These are phyloP conservation scores for Philopotamus ludificatus DNA, from an alignment of 1,140 invertebrate genomes.

Conservation along the genomic window DNA sequence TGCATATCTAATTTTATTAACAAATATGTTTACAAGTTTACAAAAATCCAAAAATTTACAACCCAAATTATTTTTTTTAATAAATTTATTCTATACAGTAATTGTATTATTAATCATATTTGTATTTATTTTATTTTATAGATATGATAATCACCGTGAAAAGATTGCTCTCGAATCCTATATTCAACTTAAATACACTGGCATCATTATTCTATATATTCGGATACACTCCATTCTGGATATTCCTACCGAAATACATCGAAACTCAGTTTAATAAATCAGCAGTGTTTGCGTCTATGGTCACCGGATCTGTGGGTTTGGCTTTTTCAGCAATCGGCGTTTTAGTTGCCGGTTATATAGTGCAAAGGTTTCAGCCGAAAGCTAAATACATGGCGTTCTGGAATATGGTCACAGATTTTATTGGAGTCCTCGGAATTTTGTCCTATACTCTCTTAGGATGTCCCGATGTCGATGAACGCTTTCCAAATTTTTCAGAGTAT, in stretches of 20 bases:
- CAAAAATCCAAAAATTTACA: no score
- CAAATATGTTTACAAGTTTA: no score
- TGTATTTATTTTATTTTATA: slow-evolving; percentile 11
- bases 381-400: slow-evolving; percentile 68
- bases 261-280: slow-evolving; percentile 73
- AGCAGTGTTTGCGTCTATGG: slow-evolving; percentile 64
- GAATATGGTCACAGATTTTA: slow-evolving; percentile 68
- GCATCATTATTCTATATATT: slow-evolving; percentile 68
- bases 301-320: slow-evolving; percentile 68
- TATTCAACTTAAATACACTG: slow-evolving; percentile 67
- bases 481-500: not conserved
- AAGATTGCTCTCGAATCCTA: slow-evolving; percentile 62
- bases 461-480: slow-evolving; percentile 57
- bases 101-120: no score
- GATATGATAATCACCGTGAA: slow-evolving; percentile 65
- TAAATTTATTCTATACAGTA: no score
- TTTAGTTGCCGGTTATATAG: slow-evolving; percentile 65
- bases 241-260: slow-evolving; percentile 75
- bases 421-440: slow-evolving; percentile 64
- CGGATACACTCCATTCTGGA: slow-evolving; percentile 72
- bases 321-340: slow-evolving; percentile 70
- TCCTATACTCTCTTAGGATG: slow-evolving; percentile 71
- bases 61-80: not conserved
- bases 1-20: no score
- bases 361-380: slow-evolving; percentile 67